Base-by-base conservation (phyloP, 2,797 vertebrate species). In the Eidolon dupreanum region DNA sequence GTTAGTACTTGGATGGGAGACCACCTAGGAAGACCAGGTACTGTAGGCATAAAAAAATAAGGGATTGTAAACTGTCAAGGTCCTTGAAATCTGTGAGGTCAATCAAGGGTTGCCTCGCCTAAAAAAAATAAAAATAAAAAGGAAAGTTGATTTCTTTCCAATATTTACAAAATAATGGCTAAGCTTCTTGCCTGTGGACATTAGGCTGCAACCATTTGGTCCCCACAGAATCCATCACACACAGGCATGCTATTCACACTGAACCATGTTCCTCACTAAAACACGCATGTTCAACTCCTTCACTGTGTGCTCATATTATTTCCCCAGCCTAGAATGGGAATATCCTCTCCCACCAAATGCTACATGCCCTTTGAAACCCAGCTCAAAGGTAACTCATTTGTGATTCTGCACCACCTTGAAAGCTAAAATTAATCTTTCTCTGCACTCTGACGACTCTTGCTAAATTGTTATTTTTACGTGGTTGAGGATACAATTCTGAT, bases 341-440 rank as follows among this genome's bases (percentile, higher is more conserved):
- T 61, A 28, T 36, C 43, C 17, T 74, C 81, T 61, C 28, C 81
- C 38, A 79, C 43, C 36, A 83, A 77, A 55, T 28, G 31, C 68
- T 26, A 6, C 10, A 33, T 33, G 19, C 38, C 38, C 36, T 83
- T 8, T 49, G 65, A 87, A 74, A 86, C 36, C 26, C 46, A 87
- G 16, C 3, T 63, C 61, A 77, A 61, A 38, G 46, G n/a, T 20
- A 59, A 4, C 6, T 53, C 46, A 16, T 46, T 11, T 71, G 66
- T 19, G 65, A 46, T 36, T 11, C 55, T 66, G 13, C 7, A 57
- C 28, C 46, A 88, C 9, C 43, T 24, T n/a, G 5, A 95, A 94
- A 92, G 82, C 17, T 83, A 91, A 86, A 82, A 53, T 71, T 74
- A 46, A 92, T 24, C 55, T 92, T 90, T 87, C 41, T 63, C 26